Conservation (phyloP, 2,888 invertebrate species). For the Cyclophora albipunctata region DNA sequence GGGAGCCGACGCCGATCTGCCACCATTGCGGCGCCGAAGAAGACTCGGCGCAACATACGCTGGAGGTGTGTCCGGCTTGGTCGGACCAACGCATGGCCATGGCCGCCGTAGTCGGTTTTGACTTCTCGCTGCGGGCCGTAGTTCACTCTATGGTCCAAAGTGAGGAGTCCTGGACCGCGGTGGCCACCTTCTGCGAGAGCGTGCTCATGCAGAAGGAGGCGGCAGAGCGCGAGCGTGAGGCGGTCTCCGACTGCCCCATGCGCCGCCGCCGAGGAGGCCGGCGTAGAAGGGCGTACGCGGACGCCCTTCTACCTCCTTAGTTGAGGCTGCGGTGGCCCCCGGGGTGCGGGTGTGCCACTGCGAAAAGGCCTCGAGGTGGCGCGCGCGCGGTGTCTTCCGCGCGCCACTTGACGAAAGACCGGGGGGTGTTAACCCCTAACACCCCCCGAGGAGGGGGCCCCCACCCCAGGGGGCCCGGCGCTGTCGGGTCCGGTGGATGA, state of each 20-base stretch:
- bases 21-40: constrained; percentile 1
- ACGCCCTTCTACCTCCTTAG: neutral
- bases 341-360: too few relatives aligned
- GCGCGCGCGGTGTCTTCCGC: too few relatives aligned
- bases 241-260: neutral
- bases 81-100: neutral
- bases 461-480: too few relatives aligned
- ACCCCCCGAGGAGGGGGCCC: too few relatives aligned
- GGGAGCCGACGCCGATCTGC: neutral
- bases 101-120: neutral
- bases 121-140: constrained; percentile 2
- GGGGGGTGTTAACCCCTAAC: too few relatives aligned
- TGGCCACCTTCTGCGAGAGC: neutral
- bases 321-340: neutral
- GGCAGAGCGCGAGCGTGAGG: constrained; percentile 1
- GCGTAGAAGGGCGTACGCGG: neutral
- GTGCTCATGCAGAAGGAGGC: constrained; percentile 1
- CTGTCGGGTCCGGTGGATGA: too few relatives aligned
- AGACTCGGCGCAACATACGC: constrained; percentile 1
- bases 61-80: constrained; percentile 1
- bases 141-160: neutral
- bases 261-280: neutral
- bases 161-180: neutral
- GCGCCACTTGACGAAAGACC: too few relatives aligned
- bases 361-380: too few relatives aligned